Evolutionary conservation across 2,113 vertebrate species (phyloP), one percentile per base, ranked within the genome.

Genomic region (Anas platyrhynchos): DNA sequence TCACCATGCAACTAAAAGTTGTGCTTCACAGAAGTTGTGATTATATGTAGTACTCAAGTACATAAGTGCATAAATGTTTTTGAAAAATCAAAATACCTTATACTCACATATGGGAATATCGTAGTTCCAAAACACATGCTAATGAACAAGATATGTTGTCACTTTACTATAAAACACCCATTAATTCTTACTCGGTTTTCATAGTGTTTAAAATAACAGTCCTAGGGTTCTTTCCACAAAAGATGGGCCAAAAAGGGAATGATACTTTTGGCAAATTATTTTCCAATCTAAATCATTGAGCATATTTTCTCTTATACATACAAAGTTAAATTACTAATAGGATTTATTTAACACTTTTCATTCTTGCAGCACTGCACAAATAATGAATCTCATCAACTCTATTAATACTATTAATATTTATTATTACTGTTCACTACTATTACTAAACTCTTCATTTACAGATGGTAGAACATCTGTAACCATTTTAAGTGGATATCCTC

Each of bases 151-250:
- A 46, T 58, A 16, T 67, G 34, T 38, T 91, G 73, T 78, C 38
- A 78, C 29, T 95, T 75, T 74, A 84, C 61, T 91, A 72, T 52
- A 91, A 72, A 91, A 72, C 4, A 86, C 3, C 6, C 54, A 84
- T 94, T 94, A 80, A 88, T 83, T 93, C 69, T 89, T 91, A 68
- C 29, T 86, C 61, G n/a, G 61, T 90, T 93, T 94, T 91, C 68
- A 91, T 16, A 77, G 38, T 46, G 21, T 72, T 26, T 61, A 75
- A 88, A 88, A 65, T 67, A 90, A 81, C 68, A 86, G 15, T 31
- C 46, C 59, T 74, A 43, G 41, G 34, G 59, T 91, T 94, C 50
- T 73, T 94, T 87, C 75, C 52, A 89, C 59, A 80, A 80, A 69
- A 91, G 56, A 86, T 7, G 11, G 43, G 38, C 43, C 48, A 68